These are phyloP conservation scores for Diadegma fenestrale DNA, from an alignment of 2,888 invertebrate genomes.

Conservation along the genomic window DNA sequence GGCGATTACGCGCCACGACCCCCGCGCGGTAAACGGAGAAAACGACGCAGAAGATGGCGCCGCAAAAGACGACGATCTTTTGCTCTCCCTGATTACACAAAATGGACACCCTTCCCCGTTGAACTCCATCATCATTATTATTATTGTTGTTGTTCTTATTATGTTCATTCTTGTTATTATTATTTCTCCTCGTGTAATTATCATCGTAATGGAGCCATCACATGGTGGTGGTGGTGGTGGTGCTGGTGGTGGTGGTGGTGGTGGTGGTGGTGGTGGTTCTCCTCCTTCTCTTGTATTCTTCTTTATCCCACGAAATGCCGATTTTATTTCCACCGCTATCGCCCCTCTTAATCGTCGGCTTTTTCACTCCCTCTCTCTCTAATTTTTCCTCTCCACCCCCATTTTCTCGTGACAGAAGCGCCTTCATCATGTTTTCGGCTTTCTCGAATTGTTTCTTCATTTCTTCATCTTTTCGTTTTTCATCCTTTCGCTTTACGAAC, in stretches of 20 bases:
- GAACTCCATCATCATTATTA: constrained; percentile 21
- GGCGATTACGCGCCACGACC: constrained; percentile 39
- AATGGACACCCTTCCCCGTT: constrained; percentile 2
- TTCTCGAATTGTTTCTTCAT: background rate
- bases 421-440: background rate
- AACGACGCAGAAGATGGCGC: constrained; percentile 45
- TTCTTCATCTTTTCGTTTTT: background rate
- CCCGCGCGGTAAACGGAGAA: constrained; percentile 59
- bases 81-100: constrained; percentile 11
- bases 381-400: background rate
- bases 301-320: constrained; percentile 38
- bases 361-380: constrained; percentile 19
- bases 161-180: constrained; percentile 17
- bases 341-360: constrained; percentile 58
- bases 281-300: constrained; percentile 37
- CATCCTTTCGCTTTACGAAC: constrained; percentile 3
- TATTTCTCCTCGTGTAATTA: constrained; percentile 11
- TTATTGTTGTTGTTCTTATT: constrained; percentile 8
- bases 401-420: background rate
- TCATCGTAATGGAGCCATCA: constrained; percentile 37
- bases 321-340: constrained; percentile 48
- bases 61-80: constrained; percentile 39
- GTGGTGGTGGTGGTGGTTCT: constrained; percentile 10
- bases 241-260: constrained; percentile 50
- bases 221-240: constrained; percentile 60